phyloP scores from a whole-genome alignment of 1,140 invertebrate species.

The Caerostris extrusa region DNA sequence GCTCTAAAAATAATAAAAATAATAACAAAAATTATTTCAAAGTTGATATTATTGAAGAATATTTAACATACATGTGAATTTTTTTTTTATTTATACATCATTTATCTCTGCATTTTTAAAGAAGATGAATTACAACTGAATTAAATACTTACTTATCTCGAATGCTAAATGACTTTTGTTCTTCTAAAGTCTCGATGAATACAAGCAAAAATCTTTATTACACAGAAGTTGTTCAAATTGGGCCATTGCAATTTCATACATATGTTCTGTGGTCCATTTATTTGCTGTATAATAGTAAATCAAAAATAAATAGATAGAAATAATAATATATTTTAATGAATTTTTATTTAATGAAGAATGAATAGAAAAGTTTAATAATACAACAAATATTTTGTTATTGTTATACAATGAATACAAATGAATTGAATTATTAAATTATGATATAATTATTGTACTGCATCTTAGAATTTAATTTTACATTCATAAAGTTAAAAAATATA shows the following conservation, averaged over 20 bases:
- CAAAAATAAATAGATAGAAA: background rate
- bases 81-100: background rate
- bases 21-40: no score
- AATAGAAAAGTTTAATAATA: no score
- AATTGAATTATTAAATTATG: background rate
- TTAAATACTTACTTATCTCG: slow-evolving; percentile 88
- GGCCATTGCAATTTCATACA: slow-evolving; percentile 95
- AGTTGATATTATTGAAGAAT: no score
- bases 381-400: background rate
- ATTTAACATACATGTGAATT: no score
- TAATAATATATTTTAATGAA: no score
- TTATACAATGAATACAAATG: background rate
- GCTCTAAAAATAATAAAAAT: no score
- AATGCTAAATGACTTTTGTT: slow-evolving; percentile 94
- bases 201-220: slow-evolving; percentile 94
- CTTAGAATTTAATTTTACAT: no score
- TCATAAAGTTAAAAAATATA: no score
- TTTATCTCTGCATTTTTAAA: background rate
- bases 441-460: no score
- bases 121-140: background rate
- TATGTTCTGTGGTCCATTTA: slow-evolving; percentile 90
- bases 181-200: slow-evolving; percentile 96
- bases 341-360: no score
- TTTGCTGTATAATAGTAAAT: slow-evolving; percentile 83
- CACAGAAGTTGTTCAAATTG: slow-evolving; percentile 96